Percentiles rank a stretch among this genome's conserved stretches.
phyloP scores from a whole-genome alignment of 2,797 vertebrate genomes.

The Myoxocephalus aenaeus region DNA sequence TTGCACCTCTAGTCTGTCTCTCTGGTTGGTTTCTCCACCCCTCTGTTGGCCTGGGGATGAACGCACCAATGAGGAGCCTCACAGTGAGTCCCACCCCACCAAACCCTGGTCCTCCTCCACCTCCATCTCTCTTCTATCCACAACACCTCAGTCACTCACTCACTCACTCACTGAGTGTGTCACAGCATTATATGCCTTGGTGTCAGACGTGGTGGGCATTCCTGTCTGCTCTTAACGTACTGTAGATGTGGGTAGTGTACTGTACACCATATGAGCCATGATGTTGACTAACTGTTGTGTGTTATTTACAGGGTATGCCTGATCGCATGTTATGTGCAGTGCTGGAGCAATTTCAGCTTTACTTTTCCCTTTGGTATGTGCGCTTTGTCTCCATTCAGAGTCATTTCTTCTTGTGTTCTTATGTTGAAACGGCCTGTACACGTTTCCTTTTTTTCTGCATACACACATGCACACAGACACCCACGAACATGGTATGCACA shows the following conservation, averaged over 20 bases:
- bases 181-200: conserved; percentile 85
- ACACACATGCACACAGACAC: conserved; percentile 48
- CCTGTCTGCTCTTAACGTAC: conserved; percentile 85
- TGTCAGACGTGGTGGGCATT: conserved; percentile 87
- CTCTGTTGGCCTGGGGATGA: conserved; percentile 86
- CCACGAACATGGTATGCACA: conserved; percentile 38
- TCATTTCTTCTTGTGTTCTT: conserved; percentile 84
- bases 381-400: conserved; percentile 88
- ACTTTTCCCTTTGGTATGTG: conserved; percentile 92
- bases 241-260: conserved; percentile 86
- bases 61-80: conserved; percentile 91
- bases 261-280: conserved; percentile 87
- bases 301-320: conserved; percentile 92
- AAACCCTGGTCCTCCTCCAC: conserved; percentile 65
- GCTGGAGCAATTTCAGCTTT: conserved; percentile 92
- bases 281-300: conserved; percentile 91
- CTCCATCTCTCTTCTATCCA: conserved; percentile 73
- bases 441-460: conserved; percentile 65
- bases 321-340: conserved; percentile 93
- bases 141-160: conserved; percentile 78
- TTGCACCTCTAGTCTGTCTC: conserved; percentile 68
- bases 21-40: conserved; percentile 81
- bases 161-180: conserved; percentile 83
- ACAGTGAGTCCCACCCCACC: conserved; percentile 85
- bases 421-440: conserved; percentile 75